A percentile compares a stretch with the other conserved stretches of the same genome.
Evolutionary conservation across 2,113 vertebrate species (phyloP).

Genomic region (Eleginops maclovinus): DNA sequence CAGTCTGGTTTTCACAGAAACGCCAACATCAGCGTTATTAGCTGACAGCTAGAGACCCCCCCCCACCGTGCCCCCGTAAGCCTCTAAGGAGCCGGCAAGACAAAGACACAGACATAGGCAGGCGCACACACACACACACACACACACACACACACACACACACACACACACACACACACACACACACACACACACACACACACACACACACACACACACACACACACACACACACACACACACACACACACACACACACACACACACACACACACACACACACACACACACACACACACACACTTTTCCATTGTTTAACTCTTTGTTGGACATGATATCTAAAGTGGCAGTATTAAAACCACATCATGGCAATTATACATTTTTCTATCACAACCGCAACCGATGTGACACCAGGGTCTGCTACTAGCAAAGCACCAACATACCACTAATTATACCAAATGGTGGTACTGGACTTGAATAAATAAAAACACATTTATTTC

Average conservation of each 20-base stretch:
- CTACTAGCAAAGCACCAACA: not conserved
- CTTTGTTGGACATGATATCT: constrained; percentile 30
- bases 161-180: constrained; percentile 13
- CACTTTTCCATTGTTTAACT: constrained; percentile 19
- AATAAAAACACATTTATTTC: not conserved
- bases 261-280: no score
- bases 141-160: not conserved
- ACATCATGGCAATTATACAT: not conserved
- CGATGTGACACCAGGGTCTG: not conserved
- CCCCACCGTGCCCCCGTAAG: constrained; percentile 39
- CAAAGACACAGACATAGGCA: constrained; percentile 55
- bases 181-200: no score
- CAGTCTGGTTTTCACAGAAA: constrained; percentile 56
- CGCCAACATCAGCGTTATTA: constrained; percentile 69
- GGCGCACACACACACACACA: constrained; percentile 2
- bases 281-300: no score
- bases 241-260: no score
- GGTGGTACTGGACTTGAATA: not conserved
- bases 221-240: no score
- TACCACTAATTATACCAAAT: not conserved
- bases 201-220: no score
- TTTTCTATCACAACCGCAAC: not conserved
- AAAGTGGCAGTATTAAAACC: not conserved
- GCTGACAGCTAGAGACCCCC: constrained; percentile 64
- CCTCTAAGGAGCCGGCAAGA: constrained; percentile 53